These are phyloP conservation scores for Distichodus sexfasciatus DNA, from an alignment of 2,797 vertebrate species.

Conservation along the genomic window DNA sequence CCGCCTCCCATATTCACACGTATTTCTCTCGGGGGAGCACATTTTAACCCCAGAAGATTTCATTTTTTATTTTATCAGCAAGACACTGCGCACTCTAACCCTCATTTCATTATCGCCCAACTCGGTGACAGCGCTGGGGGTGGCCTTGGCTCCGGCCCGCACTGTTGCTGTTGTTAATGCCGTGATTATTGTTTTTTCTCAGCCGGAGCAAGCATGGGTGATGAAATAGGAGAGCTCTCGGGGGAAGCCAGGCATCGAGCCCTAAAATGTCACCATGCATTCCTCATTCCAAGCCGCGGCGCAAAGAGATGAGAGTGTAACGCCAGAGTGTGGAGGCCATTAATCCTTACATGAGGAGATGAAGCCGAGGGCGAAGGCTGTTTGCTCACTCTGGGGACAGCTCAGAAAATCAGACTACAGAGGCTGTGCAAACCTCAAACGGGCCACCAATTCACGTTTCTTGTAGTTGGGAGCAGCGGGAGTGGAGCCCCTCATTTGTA, in stretches of 20 bases:
- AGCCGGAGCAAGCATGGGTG: background rate
- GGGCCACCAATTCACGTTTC: background rate
- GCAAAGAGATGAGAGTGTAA: background rate
- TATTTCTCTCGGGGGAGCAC: no score
- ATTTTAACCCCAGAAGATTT: background rate
- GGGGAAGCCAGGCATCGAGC: background rate
- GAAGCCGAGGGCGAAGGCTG: background rate
- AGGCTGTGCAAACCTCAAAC: no score
- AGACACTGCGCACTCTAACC: background rate
- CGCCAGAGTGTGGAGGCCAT: background rate
- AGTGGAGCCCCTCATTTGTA: no score
- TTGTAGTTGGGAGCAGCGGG: no score
- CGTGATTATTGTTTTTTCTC: constrained; percentile 6
- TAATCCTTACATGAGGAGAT: constrained; percentile 1
- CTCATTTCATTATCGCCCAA: background rate
- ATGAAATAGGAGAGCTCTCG: background rate
- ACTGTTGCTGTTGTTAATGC: constrained; percentile 3
- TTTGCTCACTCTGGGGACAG: background rate
- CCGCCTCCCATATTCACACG: background rate
- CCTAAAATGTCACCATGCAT: background rate
- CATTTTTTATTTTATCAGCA: background rate
- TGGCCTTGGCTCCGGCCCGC: background rate
- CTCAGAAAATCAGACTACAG: background rate
- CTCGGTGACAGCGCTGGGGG: background rate
- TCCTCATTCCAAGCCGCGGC: background rate